Evolutionary conservation across 1,140 invertebrate species (phyloP), one percentile per base, ranked within the genome.

Genomic region (Drosophila trapezifrons): DNA sequence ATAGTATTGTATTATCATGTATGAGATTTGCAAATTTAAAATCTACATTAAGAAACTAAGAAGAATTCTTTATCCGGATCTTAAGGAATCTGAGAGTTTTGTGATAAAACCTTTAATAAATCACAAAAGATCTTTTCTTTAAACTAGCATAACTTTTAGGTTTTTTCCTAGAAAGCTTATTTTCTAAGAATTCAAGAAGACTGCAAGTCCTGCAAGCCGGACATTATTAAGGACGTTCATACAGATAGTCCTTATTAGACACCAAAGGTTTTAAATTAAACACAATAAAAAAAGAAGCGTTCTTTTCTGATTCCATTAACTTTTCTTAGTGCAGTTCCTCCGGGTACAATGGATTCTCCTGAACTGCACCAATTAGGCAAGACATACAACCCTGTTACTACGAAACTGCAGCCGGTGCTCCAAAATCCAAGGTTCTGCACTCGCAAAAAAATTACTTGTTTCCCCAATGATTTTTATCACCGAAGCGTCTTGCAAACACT

Each of bases 361-460:
- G 32, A 35, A 35, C 32, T 12, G 32, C 45, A 42, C 35, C 60
- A 69, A 66, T 69, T 69, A 18, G 65, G 40, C 37, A 51, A n/a
- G 45, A 35, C 47, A 70, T 63, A 62, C 60, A 46, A 60, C 46
- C 43, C 25, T 56, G 40, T 25, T 43, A 63, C 29, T 63, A 10
- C 10, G 60, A 18, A 64, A 29, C n/a, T 32, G 59, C 43, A 35
- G 43, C 65, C 65, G 64, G 64, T 42, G 64, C 59, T 66, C 22
- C 64, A 25, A 12, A 49, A 25, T 15, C n/a, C 59, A 43, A 60
- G 40, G 17, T 17, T 5, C 13, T 42, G 55, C 25, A 29, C 13
- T 22, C 4, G 10, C 38, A 8, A 62, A 29, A n/a, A 15, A 52
- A 17, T 45, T 29, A 45, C 32, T 57, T 29, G 29, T 45, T 60